A percentile compares a stretch with the other conserved stretches of the same genome.
Conservation (phyloP, 2,888 invertebrate genomes). For the Chloromyia formosa region DNA sequence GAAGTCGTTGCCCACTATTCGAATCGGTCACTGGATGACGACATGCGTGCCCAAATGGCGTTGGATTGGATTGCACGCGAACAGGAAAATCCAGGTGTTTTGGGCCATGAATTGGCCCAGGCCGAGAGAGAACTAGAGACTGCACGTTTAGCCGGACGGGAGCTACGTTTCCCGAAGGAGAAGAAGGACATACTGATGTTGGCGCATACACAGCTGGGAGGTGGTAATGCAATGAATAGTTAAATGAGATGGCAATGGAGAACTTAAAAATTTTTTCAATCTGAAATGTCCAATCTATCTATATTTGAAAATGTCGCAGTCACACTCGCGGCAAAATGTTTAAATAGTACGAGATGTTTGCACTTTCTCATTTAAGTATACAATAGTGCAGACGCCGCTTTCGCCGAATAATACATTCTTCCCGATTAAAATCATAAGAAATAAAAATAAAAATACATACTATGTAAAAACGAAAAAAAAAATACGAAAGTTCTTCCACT, state of each 20-base stretch:
- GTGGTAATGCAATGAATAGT: constrained; percentile 54
- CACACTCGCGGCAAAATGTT: too few relatives aligned
- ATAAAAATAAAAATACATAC: too few relatives aligned
- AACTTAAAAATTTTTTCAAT: background rate
- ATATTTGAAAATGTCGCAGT: too few relatives aligned
- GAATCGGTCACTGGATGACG: constrained; percentile 89
- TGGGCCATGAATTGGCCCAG: constrained; percentile 81
- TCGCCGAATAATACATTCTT: too few relatives aligned
- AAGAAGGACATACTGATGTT: constrained; percentile 93
- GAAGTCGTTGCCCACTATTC: constrained; percentile 94
- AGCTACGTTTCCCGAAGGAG: constrained; percentile 93
- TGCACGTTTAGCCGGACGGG: constrained; percentile 87
- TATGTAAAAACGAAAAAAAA: too few relatives aligned
- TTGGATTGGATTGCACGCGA: constrained; percentile 91
- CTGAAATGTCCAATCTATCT: too few relatives aligned
- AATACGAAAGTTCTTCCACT: too few relatives aligned
- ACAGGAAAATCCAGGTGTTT: constrained; percentile 77
- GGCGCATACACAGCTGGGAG: constrained; percentile 83
- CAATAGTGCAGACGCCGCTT: too few relatives aligned
- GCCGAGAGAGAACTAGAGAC: constrained; percentile 88
- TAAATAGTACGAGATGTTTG: too few relatives aligned
- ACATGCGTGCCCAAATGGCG: constrained; percentile 96
- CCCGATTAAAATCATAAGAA: too few relatives aligned
- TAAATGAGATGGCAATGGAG: constrained; percentile 37
- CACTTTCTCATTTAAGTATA: too few relatives aligned